Conservation (phyloP, 2,888 invertebrate species). For the Caenorhabditis becei region DNA sequence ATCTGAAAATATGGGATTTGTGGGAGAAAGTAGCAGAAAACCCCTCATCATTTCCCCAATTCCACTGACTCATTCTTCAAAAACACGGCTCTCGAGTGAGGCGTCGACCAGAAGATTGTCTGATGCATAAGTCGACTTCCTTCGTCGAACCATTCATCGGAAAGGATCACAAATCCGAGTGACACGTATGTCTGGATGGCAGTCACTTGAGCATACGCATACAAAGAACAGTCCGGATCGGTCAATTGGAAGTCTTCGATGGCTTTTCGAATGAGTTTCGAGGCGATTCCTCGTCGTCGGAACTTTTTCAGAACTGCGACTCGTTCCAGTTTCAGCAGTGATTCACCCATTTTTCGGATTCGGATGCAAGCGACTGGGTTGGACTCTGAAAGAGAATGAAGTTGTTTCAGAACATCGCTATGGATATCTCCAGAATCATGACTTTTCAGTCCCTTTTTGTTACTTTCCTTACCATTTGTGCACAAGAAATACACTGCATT, state of each 20-base stretch:
- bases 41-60: too few relatives aligned
- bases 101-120: slow-evolving; percentile 7
- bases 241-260: background rate
- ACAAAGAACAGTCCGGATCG: background rate
- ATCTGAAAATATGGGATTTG: too few relatives aligned
- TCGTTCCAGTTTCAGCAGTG: background rate
- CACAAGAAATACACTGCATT: background rate
- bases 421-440: too few relatives aligned
- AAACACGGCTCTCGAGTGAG: background rate
- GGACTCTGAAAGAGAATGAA: background rate
- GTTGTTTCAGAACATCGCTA: too few relatives aligned
- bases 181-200: background rate
- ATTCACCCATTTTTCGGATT: background rate
- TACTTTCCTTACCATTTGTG: too few relatives aligned
- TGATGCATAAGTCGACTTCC: background rate
- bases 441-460: too few relatives aligned
- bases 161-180: background rate
- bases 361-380: background rate
- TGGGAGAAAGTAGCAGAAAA: too few relatives aligned
- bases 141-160: background rate
- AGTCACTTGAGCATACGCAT: background rate
- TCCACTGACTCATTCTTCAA: background rate
- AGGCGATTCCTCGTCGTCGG: background rate
- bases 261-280: background rate
- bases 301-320: background rate